These are phyloP conservation scores for Craseonycteris thonglongyai DNA, from an alignment of 2,113 vertebrate species.

Conservation along the genomic window DNA sequence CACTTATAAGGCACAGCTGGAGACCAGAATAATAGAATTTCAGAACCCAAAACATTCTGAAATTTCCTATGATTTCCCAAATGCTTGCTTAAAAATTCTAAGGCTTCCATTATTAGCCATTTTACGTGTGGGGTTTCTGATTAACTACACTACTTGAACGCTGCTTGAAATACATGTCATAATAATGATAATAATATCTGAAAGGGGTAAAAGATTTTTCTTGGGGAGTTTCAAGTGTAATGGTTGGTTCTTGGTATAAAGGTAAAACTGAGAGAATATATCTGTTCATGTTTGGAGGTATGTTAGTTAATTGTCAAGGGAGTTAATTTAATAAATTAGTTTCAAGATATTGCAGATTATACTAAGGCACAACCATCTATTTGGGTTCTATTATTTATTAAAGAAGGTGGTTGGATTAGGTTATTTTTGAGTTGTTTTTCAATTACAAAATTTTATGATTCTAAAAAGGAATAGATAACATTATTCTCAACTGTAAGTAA, in stretches of 20 bases:
- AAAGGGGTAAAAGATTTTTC: not conserved
- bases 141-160: conserved; percentile 32
- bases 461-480: not conserved
- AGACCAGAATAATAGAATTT: conserved; percentile 53
- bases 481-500: not conserved
- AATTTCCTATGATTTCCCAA: conserved; percentile 45
- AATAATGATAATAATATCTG: conserved; percentile 1
- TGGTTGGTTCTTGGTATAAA: not conserved
- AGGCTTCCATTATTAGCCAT: conserved; percentile 9
- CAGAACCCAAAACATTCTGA: conserved; percentile 53
- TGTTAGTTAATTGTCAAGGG: not conserved
- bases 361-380: not conserved
- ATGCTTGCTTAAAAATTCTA: conserved; percentile 15
- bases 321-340: not conserved
- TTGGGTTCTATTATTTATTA: not conserved
- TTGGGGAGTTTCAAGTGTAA: not conserved
- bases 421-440: not conserved
- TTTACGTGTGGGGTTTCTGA: conserved; percentile 27
- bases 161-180: conserved; percentile 1
- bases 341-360: not conserved
- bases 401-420: not conserved
- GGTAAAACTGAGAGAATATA: not conserved
- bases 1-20: conserved; percentile 63
- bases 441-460: not conserved
- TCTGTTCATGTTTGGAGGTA: not conserved